Conservation (phyloP, 2,888 invertebrate species). For the Thumatha senex region DNA sequence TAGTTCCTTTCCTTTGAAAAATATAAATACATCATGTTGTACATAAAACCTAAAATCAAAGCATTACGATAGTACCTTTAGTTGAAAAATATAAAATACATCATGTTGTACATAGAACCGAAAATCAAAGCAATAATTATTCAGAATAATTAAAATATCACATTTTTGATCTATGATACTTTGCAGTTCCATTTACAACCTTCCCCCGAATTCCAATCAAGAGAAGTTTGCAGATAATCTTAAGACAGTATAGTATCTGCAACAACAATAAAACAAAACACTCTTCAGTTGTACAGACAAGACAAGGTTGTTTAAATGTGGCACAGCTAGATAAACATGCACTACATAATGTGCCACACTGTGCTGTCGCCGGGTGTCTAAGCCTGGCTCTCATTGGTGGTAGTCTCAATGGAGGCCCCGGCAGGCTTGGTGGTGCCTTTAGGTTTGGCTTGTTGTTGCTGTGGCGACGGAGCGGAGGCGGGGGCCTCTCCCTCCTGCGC, state of each 20-base stretch:
- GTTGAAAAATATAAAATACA: constrained; percentile 39
- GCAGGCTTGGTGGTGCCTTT: constrained; percentile 63
- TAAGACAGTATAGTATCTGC: constrained; percentile 52
- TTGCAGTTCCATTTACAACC: constrained; percentile 65
- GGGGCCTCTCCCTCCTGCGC: constrained; percentile 63
- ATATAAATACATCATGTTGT: constrained; percentile 44
- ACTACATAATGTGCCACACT: constrained; percentile 66
- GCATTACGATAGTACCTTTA: constrained; percentile 24
- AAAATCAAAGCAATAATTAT: constrained; percentile 56
- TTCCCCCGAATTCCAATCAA: constrained; percentile 48
- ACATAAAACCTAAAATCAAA: constrained; percentile 53
- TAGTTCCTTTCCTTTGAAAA: constrained; percentile 7
- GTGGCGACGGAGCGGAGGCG: constrained; percentile 46
- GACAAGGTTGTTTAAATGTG: constrained; percentile 56
- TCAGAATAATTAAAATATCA: constrained; percentile 74
- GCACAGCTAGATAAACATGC: constrained; percentile 67
- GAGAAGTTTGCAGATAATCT: constrained; percentile 44
- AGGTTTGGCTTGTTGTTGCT: constrained; percentile 60
- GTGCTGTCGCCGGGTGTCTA: constrained; percentile 49
- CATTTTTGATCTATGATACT: constrained; percentile 76
- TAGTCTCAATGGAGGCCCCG: constrained; percentile 71
- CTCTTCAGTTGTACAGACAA: constrained; percentile 65
- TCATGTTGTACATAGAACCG: constrained; percentile 40
- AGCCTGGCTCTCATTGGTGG: constrained; percentile 81
- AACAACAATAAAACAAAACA: constrained; percentile 63